phyloP scores from a whole-genome alignment of 37 sponge, comb jelly and placozoan species.

The Geodia barretti region DNA sequence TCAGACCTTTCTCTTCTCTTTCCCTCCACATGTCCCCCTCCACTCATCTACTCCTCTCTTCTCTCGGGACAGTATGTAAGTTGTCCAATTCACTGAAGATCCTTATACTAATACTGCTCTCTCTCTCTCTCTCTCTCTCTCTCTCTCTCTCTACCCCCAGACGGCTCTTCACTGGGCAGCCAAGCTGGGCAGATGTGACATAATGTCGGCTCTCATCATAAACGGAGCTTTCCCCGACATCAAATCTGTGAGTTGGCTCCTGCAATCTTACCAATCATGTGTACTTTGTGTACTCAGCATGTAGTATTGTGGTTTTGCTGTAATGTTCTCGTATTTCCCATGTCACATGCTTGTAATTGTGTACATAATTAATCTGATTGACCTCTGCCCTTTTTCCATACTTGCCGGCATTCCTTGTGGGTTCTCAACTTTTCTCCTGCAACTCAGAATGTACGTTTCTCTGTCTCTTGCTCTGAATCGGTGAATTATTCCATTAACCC shows the following conservation, averaged over 20 bases:
- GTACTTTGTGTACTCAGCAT: background rate
- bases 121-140: constrained; percentile 7
- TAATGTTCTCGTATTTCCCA: too few species aligned
- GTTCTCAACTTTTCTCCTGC: background rate
- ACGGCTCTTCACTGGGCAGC: constrained; percentile 92
- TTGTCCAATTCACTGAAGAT: too few species aligned
- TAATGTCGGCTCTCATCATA: constrained; percentile 57
- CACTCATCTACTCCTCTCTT: background rate
- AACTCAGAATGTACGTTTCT: too few species aligned
- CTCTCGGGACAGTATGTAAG: too few species aligned
- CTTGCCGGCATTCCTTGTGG: background rate
- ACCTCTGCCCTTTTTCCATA: background rate
- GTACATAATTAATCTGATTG: constrained; percentile 1
- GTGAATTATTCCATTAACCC: background rate
- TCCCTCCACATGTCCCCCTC: background rate
- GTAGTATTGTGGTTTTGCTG: too few species aligned
- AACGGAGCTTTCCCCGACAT: constrained; percentile 60
- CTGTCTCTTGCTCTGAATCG: background rate
- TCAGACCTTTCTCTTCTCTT: background rate
- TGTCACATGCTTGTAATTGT: too few species aligned
- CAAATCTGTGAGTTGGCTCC: constrained; percentile 63
- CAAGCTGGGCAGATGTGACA: constrained; percentile 67
- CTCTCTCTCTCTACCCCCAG: constrained; percentile 9
- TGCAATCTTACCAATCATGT: background rate
- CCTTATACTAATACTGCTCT: too few species aligned